Evolutionary conservation across 2,113 vertebrate genomes (phyloP), one percentile per base, ranked within the genome.

Genomic region (Salvelinus namaycush): DNA sequence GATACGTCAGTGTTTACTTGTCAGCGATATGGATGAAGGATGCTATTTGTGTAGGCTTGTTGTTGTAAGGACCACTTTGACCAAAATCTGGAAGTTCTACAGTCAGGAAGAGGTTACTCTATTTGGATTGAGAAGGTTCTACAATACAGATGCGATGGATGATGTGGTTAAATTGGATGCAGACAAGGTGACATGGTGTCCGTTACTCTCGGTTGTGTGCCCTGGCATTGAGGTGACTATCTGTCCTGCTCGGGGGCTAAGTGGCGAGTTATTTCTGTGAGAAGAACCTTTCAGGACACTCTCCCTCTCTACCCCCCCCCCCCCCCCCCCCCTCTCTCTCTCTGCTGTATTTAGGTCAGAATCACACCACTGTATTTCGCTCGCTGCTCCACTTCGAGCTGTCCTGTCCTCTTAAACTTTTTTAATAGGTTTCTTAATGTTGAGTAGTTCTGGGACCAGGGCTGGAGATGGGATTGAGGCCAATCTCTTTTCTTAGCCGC

Each of bases 311-410:
- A 1, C 8, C 22, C 39, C 39, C 8, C 34, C 39, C 39, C 8
- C 34, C 67, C 60, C 31, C 49, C 26, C 8, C 34, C 67, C 60
- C 31, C 49, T n/a, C 13, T 14, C 69, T 68, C 39, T 22, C 11
- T 65, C 31, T 24, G 39, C 76, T 84, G 78, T 82, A 85, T 90
- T 83, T 81, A 86, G 87, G 87, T 90, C 84, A 79, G 68, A 54
- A 72, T 76, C 31, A 8, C 44, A 12, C 60, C 77, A 22, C 51
- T 76, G 31, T 57, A 3, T 54, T 69, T 73, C 20, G 82, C 72
- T 75, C 39, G 31, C 13, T 34, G 83, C 76, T 88, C 83, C 57
- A 87, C 74, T 88, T 89, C n/a, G 51, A 70, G 26, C 6, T 1
- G 60, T 81, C 78, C 5, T 1, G 60, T 81, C 79, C 51, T 84